A percentile compares a stretch with the other conserved stretches of the same genome.
phyloP scores from a whole-genome alignment of 2,113 vertebrate genomes.

The Ochotona princeps region DNA sequence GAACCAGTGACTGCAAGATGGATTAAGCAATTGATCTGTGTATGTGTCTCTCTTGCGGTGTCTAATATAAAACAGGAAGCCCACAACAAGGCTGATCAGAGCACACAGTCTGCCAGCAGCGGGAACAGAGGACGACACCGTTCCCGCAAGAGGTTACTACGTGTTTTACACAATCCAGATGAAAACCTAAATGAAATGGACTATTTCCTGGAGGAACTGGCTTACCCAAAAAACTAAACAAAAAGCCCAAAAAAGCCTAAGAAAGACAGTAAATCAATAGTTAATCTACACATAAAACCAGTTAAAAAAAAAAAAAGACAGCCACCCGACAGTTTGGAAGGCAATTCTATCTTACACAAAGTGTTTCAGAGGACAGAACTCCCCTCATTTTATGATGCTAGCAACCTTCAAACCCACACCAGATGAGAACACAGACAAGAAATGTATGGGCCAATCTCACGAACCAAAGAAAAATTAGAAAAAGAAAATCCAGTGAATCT shows the following conservation, averaged over 20 bases:
- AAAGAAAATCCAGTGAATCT: conserved; percentile 34
- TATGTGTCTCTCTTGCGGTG: not conserved
- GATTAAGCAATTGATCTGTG: too few species aligned
- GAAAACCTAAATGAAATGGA: conserved; percentile 59
- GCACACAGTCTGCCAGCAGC: not conserved
- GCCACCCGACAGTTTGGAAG: conserved; percentile 56
- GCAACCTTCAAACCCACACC: conserved; percentile 48
- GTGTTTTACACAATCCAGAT: conserved; percentile 22
- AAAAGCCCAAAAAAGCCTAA: conserved; percentile 53
- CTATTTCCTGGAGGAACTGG: conserved; percentile 61
- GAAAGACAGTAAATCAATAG: conserved; percentile 72
- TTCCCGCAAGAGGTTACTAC: conserved; percentile 12
- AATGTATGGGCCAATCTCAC: conserved; percentile 49
- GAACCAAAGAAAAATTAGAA: conserved; percentile 35
- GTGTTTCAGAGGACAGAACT: conserved; percentile 50
- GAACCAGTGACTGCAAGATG: too few species aligned
- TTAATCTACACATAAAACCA: conserved; percentile 64
- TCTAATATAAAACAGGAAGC: not conserved
- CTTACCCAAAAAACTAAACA: conserved; percentile 65
- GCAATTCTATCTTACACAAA: conserved; percentile 43
- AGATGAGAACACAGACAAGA: conserved; percentile 35
- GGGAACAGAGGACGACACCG: not conserved
- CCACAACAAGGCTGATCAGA: not conserved
- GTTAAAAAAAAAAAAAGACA: not conserved
- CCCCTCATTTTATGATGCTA: conserved; percentile 54